phyloP scores from a whole-genome alignment of 1,140 invertebrate species.

The Anastrepha ludens region DNA sequence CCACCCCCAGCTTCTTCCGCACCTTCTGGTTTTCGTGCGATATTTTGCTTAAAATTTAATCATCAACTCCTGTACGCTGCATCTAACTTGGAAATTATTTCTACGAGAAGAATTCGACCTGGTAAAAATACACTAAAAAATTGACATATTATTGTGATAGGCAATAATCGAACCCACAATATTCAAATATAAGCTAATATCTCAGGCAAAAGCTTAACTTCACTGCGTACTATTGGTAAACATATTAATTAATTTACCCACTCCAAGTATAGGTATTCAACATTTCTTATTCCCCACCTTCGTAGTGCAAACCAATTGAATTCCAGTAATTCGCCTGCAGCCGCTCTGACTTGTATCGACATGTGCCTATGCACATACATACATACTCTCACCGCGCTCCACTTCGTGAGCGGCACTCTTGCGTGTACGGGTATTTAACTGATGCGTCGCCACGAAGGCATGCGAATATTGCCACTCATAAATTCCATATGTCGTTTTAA shows the following conservation, averaged over 20 bases:
- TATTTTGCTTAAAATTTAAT: no score
- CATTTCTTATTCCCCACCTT: neutral
- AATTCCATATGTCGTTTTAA: conserved; percentile 62
- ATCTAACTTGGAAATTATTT: no score
- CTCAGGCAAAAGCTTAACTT: neutral
- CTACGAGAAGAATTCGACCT: no score
- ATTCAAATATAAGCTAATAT: neutral
- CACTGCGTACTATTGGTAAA: neutral
- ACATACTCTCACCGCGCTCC: neutral
- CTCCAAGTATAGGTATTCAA: neutral
- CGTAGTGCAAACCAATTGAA: conserved; percentile 22
- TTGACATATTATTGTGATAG: no score
- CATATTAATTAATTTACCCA: conserved; percentile 5
- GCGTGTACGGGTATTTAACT: neutral
- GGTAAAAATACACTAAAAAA: no score
- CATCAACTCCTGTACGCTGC: no score
- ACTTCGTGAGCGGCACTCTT: neutral
- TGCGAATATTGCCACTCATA: conserved; percentile 51
- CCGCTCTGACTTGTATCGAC: neutral
- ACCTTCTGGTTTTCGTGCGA: no score
- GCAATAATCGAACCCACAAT: neutral
- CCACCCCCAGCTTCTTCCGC: no score
- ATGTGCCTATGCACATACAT: neutral
- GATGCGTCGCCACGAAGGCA: neutral
- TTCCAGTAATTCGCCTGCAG: conserved; percentile 8